These are phyloP conservation scores for Cyclina sinensis DNA, from an alignment of 1,140 invertebrate genomes.

Conservation along the genomic window DNA sequence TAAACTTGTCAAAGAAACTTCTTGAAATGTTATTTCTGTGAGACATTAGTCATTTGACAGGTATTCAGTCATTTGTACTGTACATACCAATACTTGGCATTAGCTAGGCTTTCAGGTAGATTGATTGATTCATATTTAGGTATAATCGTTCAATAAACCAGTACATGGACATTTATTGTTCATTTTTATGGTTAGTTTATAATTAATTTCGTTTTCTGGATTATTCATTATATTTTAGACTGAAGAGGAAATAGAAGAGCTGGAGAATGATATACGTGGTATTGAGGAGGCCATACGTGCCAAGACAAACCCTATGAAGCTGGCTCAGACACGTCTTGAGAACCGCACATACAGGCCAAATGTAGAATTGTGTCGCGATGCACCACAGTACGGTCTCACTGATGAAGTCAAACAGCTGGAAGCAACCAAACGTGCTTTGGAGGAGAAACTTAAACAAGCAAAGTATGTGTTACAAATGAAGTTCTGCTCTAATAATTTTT, in stretches of 20 bases:
- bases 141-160: too few species aligned
- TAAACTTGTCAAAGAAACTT: too few species aligned
- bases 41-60: too few species aligned
- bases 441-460: slow-evolving; percentile 86
- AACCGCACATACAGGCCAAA: slow-evolving; percentile 89
- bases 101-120: too few species aligned
- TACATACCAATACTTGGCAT: too few species aligned
- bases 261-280: slow-evolving; percentile 86
- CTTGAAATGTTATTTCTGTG: too few species aligned
- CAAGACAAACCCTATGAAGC: slow-evolving; percentile 85
- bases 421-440: slow-evolving; percentile 84
- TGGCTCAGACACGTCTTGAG: slow-evolving; percentile 87
- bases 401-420: slow-evolving; percentile 87
- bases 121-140: too few species aligned
- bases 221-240: slow-evolving; percentile 90
- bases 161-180: too few species aligned
- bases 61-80: too few species aligned
- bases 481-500: too few species aligned
- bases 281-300: slow-evolving; percentile 85
- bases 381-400: slow-evolving; percentile 88
- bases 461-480: slow-evolving; percentile 83
- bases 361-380: slow-evolving; percentile 93
- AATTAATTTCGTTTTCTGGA: too few species aligned
- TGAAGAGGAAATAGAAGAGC: slow-evolving; percentile 92
- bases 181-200: too few species aligned